Percentiles rank a stretch among this genome's conserved stretches.
Evolutionary conservation across 2,797 vertebrate genomes (phyloP).

Genomic region (Ceyx erithaca): DNA sequence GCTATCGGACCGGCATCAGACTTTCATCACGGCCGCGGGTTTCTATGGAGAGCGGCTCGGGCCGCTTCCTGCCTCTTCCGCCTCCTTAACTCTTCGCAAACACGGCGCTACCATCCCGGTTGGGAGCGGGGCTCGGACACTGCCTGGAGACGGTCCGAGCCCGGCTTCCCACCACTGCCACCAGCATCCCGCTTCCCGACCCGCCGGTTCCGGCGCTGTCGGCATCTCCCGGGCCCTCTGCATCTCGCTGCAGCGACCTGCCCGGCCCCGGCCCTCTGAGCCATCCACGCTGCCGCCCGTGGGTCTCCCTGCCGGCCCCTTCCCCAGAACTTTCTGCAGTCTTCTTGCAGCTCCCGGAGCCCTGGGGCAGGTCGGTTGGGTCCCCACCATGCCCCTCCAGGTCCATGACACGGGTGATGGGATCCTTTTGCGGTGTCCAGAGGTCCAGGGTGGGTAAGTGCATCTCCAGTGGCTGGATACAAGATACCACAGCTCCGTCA

Average conservation of each 20-base stretch:
- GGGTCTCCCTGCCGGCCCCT: not conserved
- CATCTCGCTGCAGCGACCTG: accelerated
- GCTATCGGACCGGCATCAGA: slow-evolving; percentile 90
- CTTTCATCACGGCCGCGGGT: slow-evolving; percentile 96
- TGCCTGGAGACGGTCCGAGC: slow-evolving; percentile 34
- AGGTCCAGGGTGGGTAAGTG: not conserved
- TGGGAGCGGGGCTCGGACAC: slow-evolving; percentile 10
- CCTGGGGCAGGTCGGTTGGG: not conserved
- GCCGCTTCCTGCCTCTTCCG: slow-evolving; percentile 87
- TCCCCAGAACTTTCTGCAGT: not conserved
- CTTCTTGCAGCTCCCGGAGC: not conserved
- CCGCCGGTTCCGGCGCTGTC: accelerated
- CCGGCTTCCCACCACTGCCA: not conserved
- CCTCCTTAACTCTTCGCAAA: slow-evolving; percentile 93
- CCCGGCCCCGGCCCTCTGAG: accelerated
- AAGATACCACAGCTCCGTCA: not conserved
- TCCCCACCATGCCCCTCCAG: not conserved
- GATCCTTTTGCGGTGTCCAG: not conserved
- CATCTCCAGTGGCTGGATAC: accelerated
- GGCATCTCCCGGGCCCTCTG: not conserved
- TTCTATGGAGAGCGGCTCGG: slow-evolving; percentile 90
- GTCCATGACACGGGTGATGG: not conserved
- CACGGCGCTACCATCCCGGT: slow-evolving; percentile 76
- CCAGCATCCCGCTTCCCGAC: not conserved
- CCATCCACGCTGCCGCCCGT: not conserved